These are phyloP conservation scores for Anser brachyrhynchus DNA, from an alignment of 2,113 vertebrate species.

Conservation along the genomic window DNA sequence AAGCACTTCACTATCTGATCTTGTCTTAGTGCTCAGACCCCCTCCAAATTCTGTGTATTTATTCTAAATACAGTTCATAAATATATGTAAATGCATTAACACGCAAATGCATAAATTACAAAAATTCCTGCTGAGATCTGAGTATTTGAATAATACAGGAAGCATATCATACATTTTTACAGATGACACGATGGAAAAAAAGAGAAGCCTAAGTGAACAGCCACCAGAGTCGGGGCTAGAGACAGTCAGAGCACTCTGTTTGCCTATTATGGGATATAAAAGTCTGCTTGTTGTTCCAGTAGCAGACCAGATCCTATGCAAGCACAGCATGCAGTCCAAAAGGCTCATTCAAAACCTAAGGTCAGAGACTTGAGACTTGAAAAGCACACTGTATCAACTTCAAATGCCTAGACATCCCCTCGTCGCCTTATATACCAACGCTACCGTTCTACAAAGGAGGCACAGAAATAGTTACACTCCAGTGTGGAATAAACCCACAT, in stretches of 20 bases:
- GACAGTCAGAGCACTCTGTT: not conserved
- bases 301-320: not conserved
- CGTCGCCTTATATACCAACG: not conserved
- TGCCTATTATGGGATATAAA: constrained; percentile 11
- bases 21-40: fast-evolving
- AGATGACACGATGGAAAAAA: not conserved
- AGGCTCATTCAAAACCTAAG: not conserved
- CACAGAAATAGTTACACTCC: constrained; percentile 6
- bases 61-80: not conserved
- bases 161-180: not conserved
- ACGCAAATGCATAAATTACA: not conserved
- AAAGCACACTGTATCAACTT: not conserved
- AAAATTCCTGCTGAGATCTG: not conserved
- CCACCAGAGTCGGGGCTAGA: not conserved
- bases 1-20: not conserved
- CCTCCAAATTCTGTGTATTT: not conserved
- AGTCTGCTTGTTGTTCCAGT: not conserved
- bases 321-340: not conserved
- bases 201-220: not conserved
- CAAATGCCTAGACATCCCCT: not conserved
- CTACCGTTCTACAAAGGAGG: not conserved
- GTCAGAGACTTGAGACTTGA: not conserved
- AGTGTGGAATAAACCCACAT: not conserved
- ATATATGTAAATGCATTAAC: not conserved
- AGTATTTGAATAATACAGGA: not conserved